A percentile compares a stretch with the other conserved stretches of the same genome.
Conservation (phyloP, 2,797 vertebrate species). For the Lates japonicus region DNA sequence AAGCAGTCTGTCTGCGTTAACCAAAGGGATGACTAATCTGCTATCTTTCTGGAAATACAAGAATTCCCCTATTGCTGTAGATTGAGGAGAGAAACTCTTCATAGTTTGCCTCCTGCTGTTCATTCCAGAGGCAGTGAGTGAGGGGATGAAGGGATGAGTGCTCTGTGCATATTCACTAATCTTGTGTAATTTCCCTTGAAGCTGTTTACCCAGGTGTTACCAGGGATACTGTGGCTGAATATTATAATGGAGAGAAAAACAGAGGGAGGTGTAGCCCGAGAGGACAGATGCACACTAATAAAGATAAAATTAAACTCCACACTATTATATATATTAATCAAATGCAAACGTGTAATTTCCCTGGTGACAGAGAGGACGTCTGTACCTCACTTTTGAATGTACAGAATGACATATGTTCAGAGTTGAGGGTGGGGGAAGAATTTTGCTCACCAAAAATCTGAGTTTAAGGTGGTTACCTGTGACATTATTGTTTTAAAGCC, state of each 20-base stretch:
- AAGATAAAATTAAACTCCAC: neutral
- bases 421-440: no score
- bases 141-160: conserved; percentile 43
- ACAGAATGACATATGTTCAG: neutral
- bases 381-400: neutral
- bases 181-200: conserved; percentile 38
- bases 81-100: conserved; percentile 21
- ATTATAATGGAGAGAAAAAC: conserved; percentile 8
- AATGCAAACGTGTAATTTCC: neutral
- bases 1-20: neutral
- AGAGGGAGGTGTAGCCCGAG: neutral
- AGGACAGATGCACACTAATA: neutral
- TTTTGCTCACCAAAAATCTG: no score
- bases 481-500: neutral
- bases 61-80: neutral
- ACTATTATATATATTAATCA: neutral
- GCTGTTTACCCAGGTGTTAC: conserved; percentile 43
- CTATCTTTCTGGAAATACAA: neutral
- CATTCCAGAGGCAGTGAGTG: conserved; percentile 15
- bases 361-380: neutral
- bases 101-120: conserved; percentile 6
- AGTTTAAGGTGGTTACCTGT: neutral
- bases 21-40: neutral
- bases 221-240: neutral
- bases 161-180: conserved; percentile 37